These are phyloP conservation scores for Barnardius zonarius DNA, from an alignment of 2,113 vertebrate genomes.

Conservation along the genomic window DNA sequence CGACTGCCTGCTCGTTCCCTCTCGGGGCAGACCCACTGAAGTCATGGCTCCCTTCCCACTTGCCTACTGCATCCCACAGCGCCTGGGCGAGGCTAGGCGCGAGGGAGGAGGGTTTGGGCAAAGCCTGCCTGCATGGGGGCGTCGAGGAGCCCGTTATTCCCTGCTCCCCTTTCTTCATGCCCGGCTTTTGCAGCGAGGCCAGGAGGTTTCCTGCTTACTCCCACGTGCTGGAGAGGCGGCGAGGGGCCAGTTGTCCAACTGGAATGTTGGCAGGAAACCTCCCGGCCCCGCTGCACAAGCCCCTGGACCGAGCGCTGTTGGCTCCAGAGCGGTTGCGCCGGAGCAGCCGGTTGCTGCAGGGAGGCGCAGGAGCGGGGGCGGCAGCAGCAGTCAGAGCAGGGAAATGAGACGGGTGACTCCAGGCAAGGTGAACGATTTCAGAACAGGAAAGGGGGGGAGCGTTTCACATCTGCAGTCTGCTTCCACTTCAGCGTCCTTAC, in stretches of 20 bases:
- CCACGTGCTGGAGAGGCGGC: background rate
- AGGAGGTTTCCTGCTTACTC: background rate
- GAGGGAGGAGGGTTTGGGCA: background rate
- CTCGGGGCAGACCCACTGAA: background rate
- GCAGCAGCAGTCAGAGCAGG: slow-evolving; percentile 35
- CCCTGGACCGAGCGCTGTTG: background rate
- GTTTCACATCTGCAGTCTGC: slow-evolving; percentile 18
- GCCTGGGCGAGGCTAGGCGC: background rate
- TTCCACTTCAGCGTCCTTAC: slow-evolving; percentile 39
- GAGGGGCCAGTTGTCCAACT: background rate
- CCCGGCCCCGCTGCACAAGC: background rate
- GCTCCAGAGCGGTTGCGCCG: background rate
- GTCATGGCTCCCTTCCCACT: background rate
- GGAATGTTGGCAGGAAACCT: background rate
- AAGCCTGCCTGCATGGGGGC: fast-evolving
- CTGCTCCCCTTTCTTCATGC: background rate
- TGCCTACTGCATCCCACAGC: background rate
- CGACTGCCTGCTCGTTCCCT: background rate
- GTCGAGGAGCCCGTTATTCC: background rate
- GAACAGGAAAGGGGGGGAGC: slow-evolving; percentile 19
- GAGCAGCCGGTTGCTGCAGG: slow-evolving; percentile 40
- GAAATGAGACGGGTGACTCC: slow-evolving; percentile 52
- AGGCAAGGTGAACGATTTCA: slow-evolving; percentile 61
- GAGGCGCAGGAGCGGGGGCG: slow-evolving; percentile 28
- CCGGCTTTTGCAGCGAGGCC: background rate